These are phyloP conservation scores for Aphaenogaster rudis DNA, from an alignment of 1,140 invertebrate genomes.

Conservation along the genomic window DNA sequence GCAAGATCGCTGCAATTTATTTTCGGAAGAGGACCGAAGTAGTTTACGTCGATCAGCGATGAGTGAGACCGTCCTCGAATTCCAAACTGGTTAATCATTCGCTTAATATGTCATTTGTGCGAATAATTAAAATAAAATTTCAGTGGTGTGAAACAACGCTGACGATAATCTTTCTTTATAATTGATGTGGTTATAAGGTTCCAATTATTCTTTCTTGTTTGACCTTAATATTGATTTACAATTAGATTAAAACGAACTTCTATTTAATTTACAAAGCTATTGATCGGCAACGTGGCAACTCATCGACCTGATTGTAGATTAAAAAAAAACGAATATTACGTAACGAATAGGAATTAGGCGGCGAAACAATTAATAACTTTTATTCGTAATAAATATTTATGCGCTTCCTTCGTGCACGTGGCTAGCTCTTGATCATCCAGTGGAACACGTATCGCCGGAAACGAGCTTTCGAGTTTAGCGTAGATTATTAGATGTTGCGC, in stretches of 20 bases:
- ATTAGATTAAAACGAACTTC: background rate
- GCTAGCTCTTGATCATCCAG: slow-evolving; percentile 25
- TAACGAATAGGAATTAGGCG: background rate
- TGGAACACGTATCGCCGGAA: slow-evolving; percentile 50
- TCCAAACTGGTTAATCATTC: slow-evolving; percentile 33
- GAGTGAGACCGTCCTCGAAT: slow-evolving; percentile 19
- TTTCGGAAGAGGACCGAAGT: slow-evolving; percentile 64
- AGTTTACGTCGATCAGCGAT: slow-evolving; percentile 57
- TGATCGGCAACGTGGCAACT: background rate
- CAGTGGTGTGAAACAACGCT: background rate
- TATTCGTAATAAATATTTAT: slow-evolving; percentile 58
- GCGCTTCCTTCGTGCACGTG: slow-evolving; percentile 18
- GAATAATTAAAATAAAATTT: slow-evolving; percentile 3
- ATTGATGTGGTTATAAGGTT: background rate
- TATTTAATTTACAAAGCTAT: background rate
- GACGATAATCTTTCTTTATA: background rate
- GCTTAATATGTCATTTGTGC: background rate
- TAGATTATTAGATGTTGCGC: slow-evolving; percentile 41
- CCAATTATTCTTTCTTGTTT: background rate
- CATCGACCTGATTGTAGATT: background rate
- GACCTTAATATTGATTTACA: background rate
- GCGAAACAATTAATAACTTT: slow-evolving; percentile 49
- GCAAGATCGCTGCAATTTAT: slow-evolving; percentile 59
- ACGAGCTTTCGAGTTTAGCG: slow-evolving; percentile 53
- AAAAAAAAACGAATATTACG: background rate